Evolutionary conservation across 2,113 vertebrate genomes (phyloP), one percentile per base, ranked within the genome.

Genomic region (Taxidea taxus): DNA sequence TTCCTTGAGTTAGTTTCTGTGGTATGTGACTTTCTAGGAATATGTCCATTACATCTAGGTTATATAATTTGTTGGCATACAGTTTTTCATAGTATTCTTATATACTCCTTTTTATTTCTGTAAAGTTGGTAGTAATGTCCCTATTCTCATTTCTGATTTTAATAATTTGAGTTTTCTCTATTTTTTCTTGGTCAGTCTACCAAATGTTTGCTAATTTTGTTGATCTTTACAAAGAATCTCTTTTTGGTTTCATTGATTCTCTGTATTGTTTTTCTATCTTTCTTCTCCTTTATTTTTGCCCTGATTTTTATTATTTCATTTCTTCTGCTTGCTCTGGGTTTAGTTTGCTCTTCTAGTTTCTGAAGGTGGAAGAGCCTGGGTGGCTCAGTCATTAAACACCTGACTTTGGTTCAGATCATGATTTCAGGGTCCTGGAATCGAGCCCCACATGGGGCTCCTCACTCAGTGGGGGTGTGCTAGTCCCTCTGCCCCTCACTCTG

Each of bases 151-250:
- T 96, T 31, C 37, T 87, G 37, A 44, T 87, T 87, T 91, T 87
- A 54, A 54, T 54, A 54, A 54, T 54, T 54, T 54, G 51, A 54
- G 51, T 54, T 54, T 54, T 54, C 51, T 29, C 16, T 93, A 47
- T 56, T 27, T 66, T 25, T 54, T 8, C 49, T 93, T 91, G 47
- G 62, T 85, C 42, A 70, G 11, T 70, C 72, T 91, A n/a, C 62
- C 42, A 70, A 97, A 94, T 3, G 75, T 87, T 90, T 91, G 58
- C 70, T 60, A 97, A 64, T 94, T 88, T 90, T 84, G 75, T 54
- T 78, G 77, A 70, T 5, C 39, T 64, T 91, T 87, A 62, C 25
- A 62, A 91, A 95, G 44, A 87, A 92, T 54, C 56, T 68, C 56
- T 21, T 87, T 92, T 91, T 51, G 29, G 42, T 74, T 82, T 77